These are phyloP conservation scores for Xestia xanthographa DNA, from an alignment of 2,888 invertebrate species.

Conservation along the genomic window DNA sequence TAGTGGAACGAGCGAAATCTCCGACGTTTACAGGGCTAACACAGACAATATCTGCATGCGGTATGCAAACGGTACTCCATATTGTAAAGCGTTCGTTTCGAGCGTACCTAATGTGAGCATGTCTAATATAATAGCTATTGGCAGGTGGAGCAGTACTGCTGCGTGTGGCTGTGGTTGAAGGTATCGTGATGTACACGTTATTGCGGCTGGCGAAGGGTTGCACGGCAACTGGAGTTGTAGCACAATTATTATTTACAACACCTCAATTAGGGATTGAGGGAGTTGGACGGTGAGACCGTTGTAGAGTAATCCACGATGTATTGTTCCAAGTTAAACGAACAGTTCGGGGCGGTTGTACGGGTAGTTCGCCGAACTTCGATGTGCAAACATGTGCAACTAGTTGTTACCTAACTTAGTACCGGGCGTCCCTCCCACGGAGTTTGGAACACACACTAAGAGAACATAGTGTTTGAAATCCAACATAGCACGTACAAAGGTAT, in stretches of 20 bases:
- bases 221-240: conserved; percentile 32
- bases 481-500: conserved; percentile 47
- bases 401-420: conserved; percentile 49
- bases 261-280: conserved; percentile 33
- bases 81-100: conserved; percentile 50
- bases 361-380: conserved; percentile 51
- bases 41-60: conserved; percentile 31
- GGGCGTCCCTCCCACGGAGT: conserved; percentile 13
- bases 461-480: conserved; percentile 46
- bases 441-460: conserved; percentile 5
- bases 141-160: conserved; percentile 24
- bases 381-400: conserved; percentile 60
- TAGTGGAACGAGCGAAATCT: too few species aligned
- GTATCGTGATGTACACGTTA: conserved; percentile 49
- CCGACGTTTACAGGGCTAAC: conserved; percentile 32
- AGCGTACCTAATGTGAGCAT: conserved; percentile 60
- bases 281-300: conserved; percentile 6
- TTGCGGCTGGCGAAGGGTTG: conserved; percentile 32
- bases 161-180: conserved; percentile 38
- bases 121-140: conserved; percentile 61
- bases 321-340: conserved; percentile 38
- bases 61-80: conserved; percentile 52
- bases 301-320: conserved; percentile 29
- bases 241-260: conserved; percentile 43
- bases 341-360: conserved; percentile 33